Conservation (phyloP, 2,113 vertebrate genomes). For the Notechis scutatus region DNA sequence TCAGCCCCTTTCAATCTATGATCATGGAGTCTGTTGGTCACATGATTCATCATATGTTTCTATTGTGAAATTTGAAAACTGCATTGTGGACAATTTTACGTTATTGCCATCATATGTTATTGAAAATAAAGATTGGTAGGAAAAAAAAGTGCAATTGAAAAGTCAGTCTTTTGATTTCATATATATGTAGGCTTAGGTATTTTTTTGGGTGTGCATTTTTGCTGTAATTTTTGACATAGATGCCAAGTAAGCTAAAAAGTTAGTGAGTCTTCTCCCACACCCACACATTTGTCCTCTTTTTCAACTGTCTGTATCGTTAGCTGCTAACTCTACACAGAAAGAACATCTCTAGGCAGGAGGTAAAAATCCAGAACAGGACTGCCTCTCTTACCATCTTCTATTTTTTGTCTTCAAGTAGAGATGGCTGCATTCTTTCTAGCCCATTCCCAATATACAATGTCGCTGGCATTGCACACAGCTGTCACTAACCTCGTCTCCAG, state of each 20-base stretch:
- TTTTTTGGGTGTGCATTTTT: background rate
- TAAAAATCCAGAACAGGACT: background rate
- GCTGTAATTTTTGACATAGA: background rate
- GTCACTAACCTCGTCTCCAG: background rate
- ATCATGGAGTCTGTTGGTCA: background rate
- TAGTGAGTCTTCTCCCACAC: background rate
- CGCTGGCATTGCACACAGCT: background rate
- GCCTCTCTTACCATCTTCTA: background rate
- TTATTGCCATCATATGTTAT: background rate
- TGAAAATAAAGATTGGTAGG: background rate
- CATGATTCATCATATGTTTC: background rate
- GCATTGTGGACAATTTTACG: background rate
- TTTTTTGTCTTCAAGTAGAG: background rate
- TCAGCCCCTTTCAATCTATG: background rate
- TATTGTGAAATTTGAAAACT: background rate
- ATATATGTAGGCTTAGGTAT: background rate
- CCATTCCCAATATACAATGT: background rate
- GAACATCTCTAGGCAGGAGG: background rate
- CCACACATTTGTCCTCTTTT: background rate
- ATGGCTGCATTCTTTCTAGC: background rate
- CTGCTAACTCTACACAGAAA: background rate
- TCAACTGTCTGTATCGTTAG: background rate
- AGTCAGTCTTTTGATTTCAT: background rate
- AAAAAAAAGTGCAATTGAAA: background rate
- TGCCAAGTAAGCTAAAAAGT: background rate